Percentiles rank a stretch among this genome's conserved stretches.
Conservation (phyloP, 2,797 vertebrate genomes). For the Phaenicophaeus curvirostris region DNA sequence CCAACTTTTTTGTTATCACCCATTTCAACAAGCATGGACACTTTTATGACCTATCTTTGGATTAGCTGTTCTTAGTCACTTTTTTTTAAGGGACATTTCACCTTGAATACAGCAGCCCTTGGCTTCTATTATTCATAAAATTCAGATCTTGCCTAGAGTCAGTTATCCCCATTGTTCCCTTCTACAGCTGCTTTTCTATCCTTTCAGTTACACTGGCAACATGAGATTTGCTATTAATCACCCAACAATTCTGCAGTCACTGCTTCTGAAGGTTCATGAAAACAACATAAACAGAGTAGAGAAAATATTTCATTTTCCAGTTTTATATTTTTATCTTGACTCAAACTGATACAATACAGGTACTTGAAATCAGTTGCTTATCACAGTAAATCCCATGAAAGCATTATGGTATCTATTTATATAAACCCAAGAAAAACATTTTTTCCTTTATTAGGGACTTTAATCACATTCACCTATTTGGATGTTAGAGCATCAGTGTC, state of each 20-base stretch:
- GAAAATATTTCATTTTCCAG: background rate
- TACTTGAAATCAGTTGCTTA: background rate
- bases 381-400: background rate
- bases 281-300: background rate
- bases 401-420: background rate
- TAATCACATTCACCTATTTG: slow-evolving; percentile 6
- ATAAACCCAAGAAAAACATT: background rate
- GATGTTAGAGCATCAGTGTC: background rate
- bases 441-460: background rate
- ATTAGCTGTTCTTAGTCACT: background rate
- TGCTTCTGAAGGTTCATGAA: slow-evolving; percentile 10
- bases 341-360: background rate
- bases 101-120: background rate
- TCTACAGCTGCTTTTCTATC: background rate
- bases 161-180: background rate
- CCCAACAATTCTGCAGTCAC: background rate
- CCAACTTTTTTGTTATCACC: background rate
- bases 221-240: background rate
- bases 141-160: slow-evolving; percentile 29
- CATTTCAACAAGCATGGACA: background rate
- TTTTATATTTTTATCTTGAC: background rate
- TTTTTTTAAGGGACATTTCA: slow-evolving; percentile 50
- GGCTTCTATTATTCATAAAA: slow-evolving; percentile 37
- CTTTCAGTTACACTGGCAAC: slow-evolving; percentile 16
- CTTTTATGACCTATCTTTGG: slow-evolving; percentile 32